Evolutionary conservation across 53 echinoderm and acorn worm species (phyloP).

Genomic region (Mesocentrotus franciscanus): DNA sequence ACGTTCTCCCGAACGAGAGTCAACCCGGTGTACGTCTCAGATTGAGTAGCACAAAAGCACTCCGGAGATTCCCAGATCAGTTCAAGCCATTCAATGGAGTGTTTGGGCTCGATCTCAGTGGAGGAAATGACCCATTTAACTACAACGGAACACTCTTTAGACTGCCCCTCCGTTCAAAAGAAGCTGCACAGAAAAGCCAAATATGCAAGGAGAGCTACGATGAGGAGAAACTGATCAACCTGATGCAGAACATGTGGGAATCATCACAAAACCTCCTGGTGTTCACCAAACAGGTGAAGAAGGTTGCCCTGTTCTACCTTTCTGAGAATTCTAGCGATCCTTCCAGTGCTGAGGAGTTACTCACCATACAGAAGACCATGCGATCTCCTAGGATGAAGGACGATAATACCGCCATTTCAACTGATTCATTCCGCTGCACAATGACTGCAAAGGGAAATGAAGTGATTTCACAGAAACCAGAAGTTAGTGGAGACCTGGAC

Average conservation of each 20-base stretch:
- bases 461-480: not conserved
- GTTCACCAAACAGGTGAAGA: conserved; percentile 80
- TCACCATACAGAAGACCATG: not conserved
- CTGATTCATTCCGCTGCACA: not conserved
- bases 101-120: too few species aligned
- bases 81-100: too few species aligned
- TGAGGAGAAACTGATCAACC: conserved; percentile 59
- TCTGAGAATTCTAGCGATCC: not conserved
- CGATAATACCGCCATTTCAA: not conserved
- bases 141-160: too few species aligned
- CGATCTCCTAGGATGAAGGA: not conserved
- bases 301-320: conserved; percentile 59
- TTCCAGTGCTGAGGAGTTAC: not conserved
- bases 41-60: too few species aligned
- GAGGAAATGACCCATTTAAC: too few species aligned
- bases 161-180: too few species aligned
- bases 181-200: too few species aligned
- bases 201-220: conserved; percentile 68
- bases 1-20: too few species aligned
- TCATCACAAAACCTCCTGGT: conserved; percentile 74
- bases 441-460: conserved; percentile 38
- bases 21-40: too few species aligned
- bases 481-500: not conserved
- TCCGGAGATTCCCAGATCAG: too few species aligned
- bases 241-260: conserved; percentile 70